These are phyloP conservation scores for Schrankia costaestrigalis DNA, from an alignment of 2,888 invertebrate species.

Conservation along the genomic window DNA sequence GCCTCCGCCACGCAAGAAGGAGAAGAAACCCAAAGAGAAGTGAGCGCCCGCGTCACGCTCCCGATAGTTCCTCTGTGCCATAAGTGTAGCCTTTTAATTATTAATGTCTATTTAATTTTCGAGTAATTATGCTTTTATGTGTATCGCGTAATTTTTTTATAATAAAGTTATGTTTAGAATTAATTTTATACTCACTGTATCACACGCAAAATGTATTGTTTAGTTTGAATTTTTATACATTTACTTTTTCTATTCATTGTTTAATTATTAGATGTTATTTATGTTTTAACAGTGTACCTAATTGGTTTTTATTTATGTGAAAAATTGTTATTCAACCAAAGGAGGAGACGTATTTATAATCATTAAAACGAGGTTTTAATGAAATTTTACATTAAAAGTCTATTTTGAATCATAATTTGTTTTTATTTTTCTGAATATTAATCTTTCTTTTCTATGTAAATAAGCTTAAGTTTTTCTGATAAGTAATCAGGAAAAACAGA, in stretches of 20 bases:
- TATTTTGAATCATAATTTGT: slow-evolving; percentile 57
- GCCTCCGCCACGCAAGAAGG: slow-evolving; percentile 79
- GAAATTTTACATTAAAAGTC: slow-evolving; percentile 72
- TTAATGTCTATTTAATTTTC: slow-evolving; percentile 62
- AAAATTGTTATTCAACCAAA: slow-evolving; percentile 57
- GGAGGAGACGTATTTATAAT: slow-evolving; percentile 64
- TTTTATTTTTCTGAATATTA: too few relatives aligned
- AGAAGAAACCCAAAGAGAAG: slow-evolving; percentile 78
- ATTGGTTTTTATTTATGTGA: slow-evolving; percentile 44
- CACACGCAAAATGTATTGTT: slow-evolving; percentile 57
- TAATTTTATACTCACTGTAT: slow-evolving; percentile 52
- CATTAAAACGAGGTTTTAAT: slow-evolving; percentile 59
- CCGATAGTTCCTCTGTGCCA: slow-evolving; percentile 73
- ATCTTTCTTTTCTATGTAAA: too few relatives aligned
- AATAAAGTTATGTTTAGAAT: slow-evolving; percentile 48
- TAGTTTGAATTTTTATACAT: slow-evolving; percentile 46
- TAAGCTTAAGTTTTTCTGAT: too few relatives aligned
- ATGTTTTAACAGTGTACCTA: slow-evolving; percentile 45
- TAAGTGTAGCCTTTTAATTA: slow-evolving; percentile 62
- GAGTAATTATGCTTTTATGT: slow-evolving; percentile 66
- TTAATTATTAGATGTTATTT: slow-evolving; percentile 31
- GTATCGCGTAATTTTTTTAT: slow-evolving; percentile 59
- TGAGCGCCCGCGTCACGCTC: slow-evolving; percentile 57
- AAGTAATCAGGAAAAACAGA: too few relatives aligned
- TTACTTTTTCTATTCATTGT: slow-evolving; percentile 42